Base-by-base conservation (phyloP, 2,113 vertebrate species). In the Scolopax mira region DNA sequence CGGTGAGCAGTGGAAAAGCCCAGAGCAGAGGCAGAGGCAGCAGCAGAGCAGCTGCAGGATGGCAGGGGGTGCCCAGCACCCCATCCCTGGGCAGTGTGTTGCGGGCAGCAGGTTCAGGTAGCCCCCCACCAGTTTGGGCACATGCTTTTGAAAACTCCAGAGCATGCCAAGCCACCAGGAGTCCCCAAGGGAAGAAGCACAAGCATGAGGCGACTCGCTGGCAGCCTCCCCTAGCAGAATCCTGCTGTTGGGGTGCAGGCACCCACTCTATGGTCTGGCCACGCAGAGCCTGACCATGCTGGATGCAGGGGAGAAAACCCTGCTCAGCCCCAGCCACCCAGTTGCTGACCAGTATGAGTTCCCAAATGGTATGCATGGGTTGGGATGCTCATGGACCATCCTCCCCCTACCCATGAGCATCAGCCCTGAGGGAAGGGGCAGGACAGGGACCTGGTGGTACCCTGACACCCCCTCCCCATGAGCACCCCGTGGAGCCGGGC, bases 221-320 rank as follows among this genome's bases (percentile, higher is more conserved):
- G 33, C 51, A 71, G 18, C 13, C 17, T 27, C 49, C 42, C 0
- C 41, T n/a, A 0, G 30, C 62, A 67, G 25, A 55, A 31, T 64
- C 44, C 35, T 16, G 37, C 30, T 23, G 3, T 13, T 0, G 0
- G n/a, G 51, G 18, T 31, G 30, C 17, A 24, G 44, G 42, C 44
- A 79, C 23, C 62, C 51, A 30, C 21, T 19, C 2, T 1, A 2
- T 5, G 24, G 11, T 15, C 28, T 2, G 1, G 28, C 28, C 91
- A 67, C 2, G 1, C 19, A 25, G 60, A 79, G 54, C 49, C 42
- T 60, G 48, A 64, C 19, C 4, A 1, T 0, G 0, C 25, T 11
- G 39, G 18, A 7, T 31, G 22, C 57, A 44, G 30, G 62, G 65
- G 15, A 90, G 39, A 72, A 90, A 48, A 27, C 11, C 30, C 13